phyloP scores from a whole-genome alignment of 1,140 invertebrate genomes.

The Eciton burchellii region DNA sequence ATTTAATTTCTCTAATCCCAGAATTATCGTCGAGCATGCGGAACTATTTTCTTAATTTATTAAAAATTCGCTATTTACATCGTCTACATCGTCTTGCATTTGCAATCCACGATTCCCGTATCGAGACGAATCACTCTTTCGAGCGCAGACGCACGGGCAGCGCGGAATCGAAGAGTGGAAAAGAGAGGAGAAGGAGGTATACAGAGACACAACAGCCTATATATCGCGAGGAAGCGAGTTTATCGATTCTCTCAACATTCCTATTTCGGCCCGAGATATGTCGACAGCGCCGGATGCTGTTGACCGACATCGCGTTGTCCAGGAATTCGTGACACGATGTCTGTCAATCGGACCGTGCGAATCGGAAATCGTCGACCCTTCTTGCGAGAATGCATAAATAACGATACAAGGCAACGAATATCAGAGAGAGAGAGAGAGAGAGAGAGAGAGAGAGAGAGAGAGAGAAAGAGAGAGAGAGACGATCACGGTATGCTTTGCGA shows the following conservation, averaged over 20 bases:
- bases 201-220: slow-evolving; percentile 35
- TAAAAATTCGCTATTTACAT: neutral
- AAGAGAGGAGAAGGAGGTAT: slow-evolving; percentile 21
- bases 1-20: too few species aligned
- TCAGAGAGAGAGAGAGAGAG: slow-evolving; percentile 22
- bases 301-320: slow-evolving; percentile 61
- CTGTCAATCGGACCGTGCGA: slow-evolving; percentile 47
- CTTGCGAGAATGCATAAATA: slow-evolving; percentile 55
- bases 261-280: slow-evolving; percentile 59
- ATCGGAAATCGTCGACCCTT: slow-evolving; percentile 36
- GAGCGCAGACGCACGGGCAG: neutral
- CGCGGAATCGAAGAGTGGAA: slow-evolving; percentile 18
- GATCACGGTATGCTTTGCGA: neutral
- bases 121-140: slow-evolving; percentile 28
- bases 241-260: slow-evolving; percentile 63
- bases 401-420: neutral
- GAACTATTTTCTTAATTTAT: neutral
- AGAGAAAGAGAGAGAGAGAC: slow-evolving; percentile 3
- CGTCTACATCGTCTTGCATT: slow-evolving; percentile 3
- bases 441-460: slow-evolving; percentile 35
- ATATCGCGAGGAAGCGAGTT: slow-evolving; percentile 52
- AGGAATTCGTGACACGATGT: slow-evolving; percentile 60
- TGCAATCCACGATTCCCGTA: slow-evolving; percentile 1
- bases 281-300: slow-evolving; percentile 55
- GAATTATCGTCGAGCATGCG: neutral